Conservation (phyloP, 1,140 invertebrate species). For the Delia radicum region DNA sequence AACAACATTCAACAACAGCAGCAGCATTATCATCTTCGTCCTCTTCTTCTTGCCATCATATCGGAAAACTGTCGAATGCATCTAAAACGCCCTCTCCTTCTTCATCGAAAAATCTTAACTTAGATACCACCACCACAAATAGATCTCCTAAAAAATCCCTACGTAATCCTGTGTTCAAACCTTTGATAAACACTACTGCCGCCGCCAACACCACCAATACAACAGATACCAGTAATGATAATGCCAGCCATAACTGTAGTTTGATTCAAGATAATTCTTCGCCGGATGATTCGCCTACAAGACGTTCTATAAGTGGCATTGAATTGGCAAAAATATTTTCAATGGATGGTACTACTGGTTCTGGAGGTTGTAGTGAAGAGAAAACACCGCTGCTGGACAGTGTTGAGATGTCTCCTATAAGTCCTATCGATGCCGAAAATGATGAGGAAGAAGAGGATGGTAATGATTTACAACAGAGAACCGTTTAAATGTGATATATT, state of each 20-base stretch:
- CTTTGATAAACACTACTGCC: constrained; percentile 1
- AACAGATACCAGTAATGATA: constrained; percentile 25
- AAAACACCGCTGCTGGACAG: constrained; percentile 53
- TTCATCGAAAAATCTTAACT: neutral
- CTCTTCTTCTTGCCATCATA: neutral
- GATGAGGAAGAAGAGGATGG: neutral
- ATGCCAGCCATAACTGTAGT: constrained; percentile 32
- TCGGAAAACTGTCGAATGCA: neutral
- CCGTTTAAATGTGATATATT: neutral
- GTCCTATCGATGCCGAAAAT: constrained; percentile 49
- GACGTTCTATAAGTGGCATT: constrained; percentile 42
- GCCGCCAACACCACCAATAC: neutral
- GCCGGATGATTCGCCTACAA: constrained; percentile 49
- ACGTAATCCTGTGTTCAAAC: constrained; percentile 21
- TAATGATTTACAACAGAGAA: neutral
- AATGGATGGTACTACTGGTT: constrained; percentile 44
- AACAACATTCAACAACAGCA: constrained; percentile 17
- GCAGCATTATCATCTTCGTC: neutral
- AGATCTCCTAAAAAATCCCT: constrained; percentile 11
- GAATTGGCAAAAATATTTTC: constrained; percentile 51
- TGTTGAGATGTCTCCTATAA: constrained; percentile 54
- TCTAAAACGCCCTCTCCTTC: constrained; percentile 5
- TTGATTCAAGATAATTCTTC: constrained; percentile 34
- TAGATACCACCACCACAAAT: neutral
- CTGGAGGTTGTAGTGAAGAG: constrained; percentile 48